Evolutionary conservation across 2,113 vertebrate species (phyloP), one percentile per base, ranked within the genome.

Genomic region (Bambusicola thoracicus): DNA sequence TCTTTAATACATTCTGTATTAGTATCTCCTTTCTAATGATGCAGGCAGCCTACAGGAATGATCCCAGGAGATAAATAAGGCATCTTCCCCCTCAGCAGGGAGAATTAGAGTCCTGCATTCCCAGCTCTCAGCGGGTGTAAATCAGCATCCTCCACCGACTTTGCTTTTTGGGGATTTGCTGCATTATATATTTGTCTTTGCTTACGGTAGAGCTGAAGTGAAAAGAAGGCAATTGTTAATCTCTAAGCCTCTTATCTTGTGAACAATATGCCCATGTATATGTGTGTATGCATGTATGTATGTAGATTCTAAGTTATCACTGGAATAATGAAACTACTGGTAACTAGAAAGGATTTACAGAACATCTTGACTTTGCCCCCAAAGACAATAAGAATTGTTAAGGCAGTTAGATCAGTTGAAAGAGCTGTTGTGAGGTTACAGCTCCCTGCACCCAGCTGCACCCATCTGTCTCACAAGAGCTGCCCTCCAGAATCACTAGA

Each of bases 1-100:
- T n/a, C 38, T 94, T 80, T 86, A 85, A 92, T 86, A 51, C 15
- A 27, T 87, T 90, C 36, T 92, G 66, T 91, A 49, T 22, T 87
- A 76, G 73, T 78, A 55, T 20, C 36, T 92, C 5, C 56, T 91
- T 92, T 92, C 61, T 87, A 85, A 56, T 59, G 44, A 82, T 81
- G 58, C 36, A 38, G 1, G 0, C 38, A 73, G 15, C 19, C 36
- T 44, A 69, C 40, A 69, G n/a, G 11, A 87, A 76, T 78, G 69
- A 40, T 63, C n/a, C 5, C 27, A 29, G 41, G 29, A 43, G 76
- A 65, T 25, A 67, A 74, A 46, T 4, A 43, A 63, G 27, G 51
- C 70, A 55, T 74, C 3, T 66, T 91, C 11, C 79, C 38, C 32
- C 41, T 72, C 24, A 80, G 58, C 43, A 68, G 82, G 49, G 29